Percentiles rank a stretch among this genome's conserved stretches.
Evolutionary conservation across 2,113 vertebrate genomes (phyloP).

Genomic region (Chlorocebus sabaeus): DNA sequence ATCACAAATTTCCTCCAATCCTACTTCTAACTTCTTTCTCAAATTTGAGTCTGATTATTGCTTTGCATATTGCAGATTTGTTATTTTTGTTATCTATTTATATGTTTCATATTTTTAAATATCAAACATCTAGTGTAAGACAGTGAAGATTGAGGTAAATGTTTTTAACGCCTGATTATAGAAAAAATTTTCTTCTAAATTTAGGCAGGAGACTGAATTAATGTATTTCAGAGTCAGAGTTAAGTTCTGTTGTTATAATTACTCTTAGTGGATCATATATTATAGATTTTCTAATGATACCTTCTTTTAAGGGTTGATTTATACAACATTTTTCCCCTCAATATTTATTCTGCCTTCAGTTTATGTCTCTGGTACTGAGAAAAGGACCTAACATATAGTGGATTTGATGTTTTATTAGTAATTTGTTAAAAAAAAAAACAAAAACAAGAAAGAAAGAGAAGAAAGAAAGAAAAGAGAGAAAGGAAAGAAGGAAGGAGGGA

Average conservation of each 20-base stretch:
- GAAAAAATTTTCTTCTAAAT: background rate
- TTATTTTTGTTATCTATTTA: background rate
- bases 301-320: background rate
- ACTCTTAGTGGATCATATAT: background rate
- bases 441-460: background rate
- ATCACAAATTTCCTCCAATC: background rate
- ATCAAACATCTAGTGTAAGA: background rate
- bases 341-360: background rate
- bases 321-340: background rate
- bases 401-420: background rate
- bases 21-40: background rate
- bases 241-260: background rate
- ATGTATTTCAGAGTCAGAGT: background rate
- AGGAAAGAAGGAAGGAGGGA: no score
- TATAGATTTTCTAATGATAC: background rate
- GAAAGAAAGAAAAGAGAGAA: background rate
- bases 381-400: background rate
- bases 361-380: background rate
- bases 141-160: background rate
- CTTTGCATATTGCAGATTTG: background rate
- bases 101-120: background rate
- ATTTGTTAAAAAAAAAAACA: background rate
- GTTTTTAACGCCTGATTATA: background rate
- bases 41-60: background rate
- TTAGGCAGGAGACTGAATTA: background rate